Conservation (phyloP, 2,888 invertebrate species). For the Aspidiotus rigidus region DNA sequence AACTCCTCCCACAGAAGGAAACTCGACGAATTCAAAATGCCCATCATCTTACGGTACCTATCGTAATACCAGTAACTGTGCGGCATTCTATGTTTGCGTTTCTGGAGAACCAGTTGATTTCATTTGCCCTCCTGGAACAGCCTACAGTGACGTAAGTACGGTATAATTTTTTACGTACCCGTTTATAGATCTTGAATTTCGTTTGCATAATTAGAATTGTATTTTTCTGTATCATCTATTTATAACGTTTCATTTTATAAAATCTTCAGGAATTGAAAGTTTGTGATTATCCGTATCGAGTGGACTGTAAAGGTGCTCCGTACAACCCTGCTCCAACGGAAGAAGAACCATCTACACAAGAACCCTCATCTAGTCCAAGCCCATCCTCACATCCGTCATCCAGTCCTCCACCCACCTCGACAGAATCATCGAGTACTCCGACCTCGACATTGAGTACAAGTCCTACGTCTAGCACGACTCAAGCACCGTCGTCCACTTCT, state of each 20-base stretch:
- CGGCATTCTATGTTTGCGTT: slow-evolving; percentile 58
- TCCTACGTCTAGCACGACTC: slow-evolving; percentile 10
- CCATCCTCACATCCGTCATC: slow-evolving; percentile 27
- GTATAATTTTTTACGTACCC: slow-evolving; percentile 18
- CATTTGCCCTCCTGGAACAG: slow-evolving; percentile 54
- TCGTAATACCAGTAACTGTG: slow-evolving; percentile 53
- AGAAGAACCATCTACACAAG: slow-evolving; percentile 34
- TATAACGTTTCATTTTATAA: neutral
- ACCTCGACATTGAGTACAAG: slow-evolving; percentile 7
- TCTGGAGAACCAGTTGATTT: slow-evolving; percentile 52
- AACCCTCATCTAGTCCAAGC: slow-evolving; percentile 28
- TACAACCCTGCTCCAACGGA: slow-evolving; percentile 37
- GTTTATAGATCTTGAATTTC: neutral
- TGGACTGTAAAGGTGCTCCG: slow-evolving; percentile 48
- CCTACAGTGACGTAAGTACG: slow-evolving; percentile 54
- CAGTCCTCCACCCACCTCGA: slow-evolving; percentile 27
- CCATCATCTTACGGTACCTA: slow-evolving; percentile 53
- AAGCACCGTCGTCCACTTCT: slow-evolving; percentile 12
- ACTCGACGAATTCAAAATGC: slow-evolving; percentile 42
- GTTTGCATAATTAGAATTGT: no score
- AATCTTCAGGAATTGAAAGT: slow-evolving; percentile 51
- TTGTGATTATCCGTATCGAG: slow-evolving; percentile 55
- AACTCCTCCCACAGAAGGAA: no score
- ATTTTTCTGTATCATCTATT: no score
- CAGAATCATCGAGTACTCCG: slow-evolving; percentile 26